Conservation (phyloP, 2,113 vertebrate genomes). For the Nycticryphes semicollaris region DNA sequence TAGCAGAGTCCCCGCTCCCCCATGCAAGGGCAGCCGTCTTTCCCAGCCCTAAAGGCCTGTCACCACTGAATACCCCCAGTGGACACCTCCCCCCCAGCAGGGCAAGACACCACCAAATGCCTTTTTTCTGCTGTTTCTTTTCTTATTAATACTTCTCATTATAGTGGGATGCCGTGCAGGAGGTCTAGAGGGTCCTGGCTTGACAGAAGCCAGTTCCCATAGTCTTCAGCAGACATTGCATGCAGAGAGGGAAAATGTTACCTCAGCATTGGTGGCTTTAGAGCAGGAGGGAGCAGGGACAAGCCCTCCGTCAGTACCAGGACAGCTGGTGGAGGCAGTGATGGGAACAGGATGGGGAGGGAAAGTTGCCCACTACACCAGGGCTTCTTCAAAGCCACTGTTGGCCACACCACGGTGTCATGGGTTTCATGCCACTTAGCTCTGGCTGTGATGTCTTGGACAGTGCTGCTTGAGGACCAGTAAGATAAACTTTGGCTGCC, state of each 20-base stretch:
- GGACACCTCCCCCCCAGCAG: fast-evolving
- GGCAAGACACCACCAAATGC: not conserved
- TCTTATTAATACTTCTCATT: not conserved
- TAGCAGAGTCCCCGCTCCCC: fast-evolving
- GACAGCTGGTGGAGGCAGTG: fast-evolving
- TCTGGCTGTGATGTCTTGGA: not conserved
- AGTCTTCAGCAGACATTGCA: not conserved
- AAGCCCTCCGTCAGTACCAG: not conserved
- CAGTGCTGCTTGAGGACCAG: not conserved
- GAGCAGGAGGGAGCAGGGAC: fast-evolving
- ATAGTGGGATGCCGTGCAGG: too few species aligned
- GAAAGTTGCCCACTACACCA: not conserved
- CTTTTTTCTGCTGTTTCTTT: not conserved
- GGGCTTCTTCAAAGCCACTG: not conserved
- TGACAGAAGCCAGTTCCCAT: not conserved
- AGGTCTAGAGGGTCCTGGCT: not conserved
- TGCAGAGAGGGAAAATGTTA: not conserved
- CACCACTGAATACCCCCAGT: fast-evolving
- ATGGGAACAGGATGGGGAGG: not conserved
- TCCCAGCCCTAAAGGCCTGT: not conserved
- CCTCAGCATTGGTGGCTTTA: not conserved
- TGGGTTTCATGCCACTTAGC: fast-evolving
- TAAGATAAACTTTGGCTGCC: not conserved
- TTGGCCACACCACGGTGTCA: not conserved
- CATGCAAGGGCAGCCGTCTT: fast-evolving